A percentile compares a stretch with the other conserved stretches of the same genome.
phyloP scores from a whole-genome alignment of 2,113 vertebrate genomes.

The Mesembrinibis cayennensis region DNA sequence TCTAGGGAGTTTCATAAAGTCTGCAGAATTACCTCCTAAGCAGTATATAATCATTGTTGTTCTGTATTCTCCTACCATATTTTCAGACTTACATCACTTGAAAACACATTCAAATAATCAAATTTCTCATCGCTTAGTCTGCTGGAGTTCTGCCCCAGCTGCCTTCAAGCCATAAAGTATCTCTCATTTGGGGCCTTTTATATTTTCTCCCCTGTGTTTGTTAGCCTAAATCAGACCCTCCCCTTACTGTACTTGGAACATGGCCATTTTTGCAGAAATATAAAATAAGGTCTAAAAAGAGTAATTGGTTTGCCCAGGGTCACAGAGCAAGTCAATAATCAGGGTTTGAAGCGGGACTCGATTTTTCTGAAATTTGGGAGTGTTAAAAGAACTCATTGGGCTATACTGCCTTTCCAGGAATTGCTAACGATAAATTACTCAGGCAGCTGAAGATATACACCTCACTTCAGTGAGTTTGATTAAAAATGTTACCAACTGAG shows the following conservation, averaged over 20 bases:
- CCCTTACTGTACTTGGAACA: fast-evolving
- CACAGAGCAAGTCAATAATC: background rate
- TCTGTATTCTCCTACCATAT: background rate
- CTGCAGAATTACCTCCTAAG: background rate
- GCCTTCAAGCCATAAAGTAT: background rate
- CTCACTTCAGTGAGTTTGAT: background rate
- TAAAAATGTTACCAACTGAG: background rate
- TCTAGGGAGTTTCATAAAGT: background rate
- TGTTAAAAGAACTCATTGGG: background rate
- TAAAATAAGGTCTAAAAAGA: background rate
- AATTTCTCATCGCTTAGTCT: background rate
- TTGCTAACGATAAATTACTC: background rate
- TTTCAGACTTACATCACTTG: background rate
- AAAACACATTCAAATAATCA: background rate
- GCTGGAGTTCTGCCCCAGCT: background rate
- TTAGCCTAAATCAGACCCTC: background rate
- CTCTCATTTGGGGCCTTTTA: background rate
- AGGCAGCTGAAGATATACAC: background rate
- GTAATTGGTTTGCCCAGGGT: background rate
- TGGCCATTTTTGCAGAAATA: background rate
- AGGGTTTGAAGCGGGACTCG: background rate
- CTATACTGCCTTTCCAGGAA: background rate
- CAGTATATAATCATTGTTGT: background rate
- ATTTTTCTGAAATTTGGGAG: background rate
- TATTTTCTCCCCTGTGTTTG: background rate